Percentiles rank a stretch among this genome's conserved stretches.
phyloP scores from a whole-genome alignment of 2,888 invertebrate genomes.

The Drosophila formosana region DNA sequence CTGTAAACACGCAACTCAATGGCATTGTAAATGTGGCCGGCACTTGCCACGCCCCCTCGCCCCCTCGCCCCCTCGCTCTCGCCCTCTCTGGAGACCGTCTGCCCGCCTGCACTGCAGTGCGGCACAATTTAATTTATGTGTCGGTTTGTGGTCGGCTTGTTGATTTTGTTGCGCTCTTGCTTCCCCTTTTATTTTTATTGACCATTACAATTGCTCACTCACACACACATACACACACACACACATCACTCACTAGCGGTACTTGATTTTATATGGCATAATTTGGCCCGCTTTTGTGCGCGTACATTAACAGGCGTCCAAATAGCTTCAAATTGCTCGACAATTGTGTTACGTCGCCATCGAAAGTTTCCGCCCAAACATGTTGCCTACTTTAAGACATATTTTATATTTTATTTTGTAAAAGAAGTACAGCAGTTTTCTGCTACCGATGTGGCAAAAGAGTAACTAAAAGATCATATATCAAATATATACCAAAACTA shows the following conservation, averaged over 20 bases:
- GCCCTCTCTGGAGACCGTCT: background rate
- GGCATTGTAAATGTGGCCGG: constrained; percentile 66
- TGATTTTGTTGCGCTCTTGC: constrained; percentile 62
- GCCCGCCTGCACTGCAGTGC: constrained; percentile 60
- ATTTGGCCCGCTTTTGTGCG: constrained; percentile 62
- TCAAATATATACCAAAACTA: too few relatives aligned
- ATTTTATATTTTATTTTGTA: too few relatives aligned
- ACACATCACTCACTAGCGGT: constrained; percentile 15
- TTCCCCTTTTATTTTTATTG: constrained; percentile 70
- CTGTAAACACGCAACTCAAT: constrained; percentile 82
- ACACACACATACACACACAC: constrained; percentile 16
- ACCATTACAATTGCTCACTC: constrained; percentile 66
- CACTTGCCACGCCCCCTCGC: constrained; percentile 33
- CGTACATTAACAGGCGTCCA: constrained; percentile 51
- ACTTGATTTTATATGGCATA: constrained; percentile 62
- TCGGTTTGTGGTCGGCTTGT: constrained; percentile 69
- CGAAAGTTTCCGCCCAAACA: background rate
- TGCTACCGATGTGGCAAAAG: too few relatives aligned
- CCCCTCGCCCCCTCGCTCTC: background rate
- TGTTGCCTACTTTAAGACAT: too few relatives aligned
- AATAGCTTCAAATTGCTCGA: constrained; percentile 70
- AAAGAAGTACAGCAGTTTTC: background rate
- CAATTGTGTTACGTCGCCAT: constrained; percentile 55
- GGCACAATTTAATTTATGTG: constrained; percentile 77
- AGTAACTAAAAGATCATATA: too few relatives aligned